These are phyloP conservation scores for Physella acuta DNA, from an alignment of 1,140 invertebrate species.

Conservation along the genomic window DNA sequence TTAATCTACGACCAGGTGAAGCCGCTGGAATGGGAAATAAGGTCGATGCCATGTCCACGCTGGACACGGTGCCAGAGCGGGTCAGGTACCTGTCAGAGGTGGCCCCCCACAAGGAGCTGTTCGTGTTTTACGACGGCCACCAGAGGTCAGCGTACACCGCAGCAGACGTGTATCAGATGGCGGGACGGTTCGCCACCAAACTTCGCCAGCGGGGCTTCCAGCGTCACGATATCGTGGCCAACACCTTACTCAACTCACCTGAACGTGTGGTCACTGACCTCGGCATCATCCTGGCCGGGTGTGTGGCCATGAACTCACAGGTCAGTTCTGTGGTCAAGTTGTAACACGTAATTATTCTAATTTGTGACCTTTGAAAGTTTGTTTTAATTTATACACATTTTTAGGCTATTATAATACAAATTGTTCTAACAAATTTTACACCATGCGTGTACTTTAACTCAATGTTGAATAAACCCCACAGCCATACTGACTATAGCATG, in stretches of 20 bases:
- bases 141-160: neutral
- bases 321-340: too few species aligned
- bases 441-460: too few species aligned
- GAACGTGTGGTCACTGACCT: constrained; percentile 14
- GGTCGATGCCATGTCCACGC: too few species aligned
- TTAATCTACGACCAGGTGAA: too few species aligned
- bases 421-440: too few species aligned
- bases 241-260: constrained; percentile 3
- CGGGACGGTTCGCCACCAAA: neutral
- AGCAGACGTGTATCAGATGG: neutral
- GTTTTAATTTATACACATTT: too few species aligned
- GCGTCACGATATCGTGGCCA: neutral
- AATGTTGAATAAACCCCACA: too few species aligned
- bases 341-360: too few species aligned
- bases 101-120: neutral
- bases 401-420: too few species aligned
- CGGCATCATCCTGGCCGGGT: neutral
- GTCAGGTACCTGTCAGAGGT: neutral
- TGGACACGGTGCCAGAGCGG: neutral
- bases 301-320: constrained; percentile 2
- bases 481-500: too few species aligned
- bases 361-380: too few species aligned
- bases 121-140: neutral
- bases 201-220: neutral
- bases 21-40: too few species aligned